phyloP scores from a whole-genome alignment of 1,140 invertebrate genomes.

The Sipha flava region DNA sequence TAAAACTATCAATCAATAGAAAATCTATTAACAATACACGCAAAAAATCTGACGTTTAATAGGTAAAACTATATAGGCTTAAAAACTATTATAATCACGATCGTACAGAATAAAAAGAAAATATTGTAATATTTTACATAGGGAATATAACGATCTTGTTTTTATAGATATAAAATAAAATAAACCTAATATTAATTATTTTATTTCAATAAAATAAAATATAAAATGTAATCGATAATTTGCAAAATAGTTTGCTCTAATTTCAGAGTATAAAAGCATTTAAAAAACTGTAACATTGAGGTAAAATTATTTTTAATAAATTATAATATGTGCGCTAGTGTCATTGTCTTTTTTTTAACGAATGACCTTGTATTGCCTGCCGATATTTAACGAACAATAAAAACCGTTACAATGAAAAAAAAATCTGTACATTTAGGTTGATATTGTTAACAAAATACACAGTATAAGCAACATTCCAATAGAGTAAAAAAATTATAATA shows the following conservation, averaged over 20 bases:
- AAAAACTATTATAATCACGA: no score
- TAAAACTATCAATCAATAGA: no score
- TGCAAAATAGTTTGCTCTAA: not conserved
- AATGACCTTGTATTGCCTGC: not conserved
- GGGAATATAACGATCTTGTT: no score
- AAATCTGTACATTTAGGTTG: not conserved
- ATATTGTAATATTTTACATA: no score
- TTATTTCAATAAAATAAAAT: no score
- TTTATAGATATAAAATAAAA: no score
- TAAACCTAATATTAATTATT: no score
- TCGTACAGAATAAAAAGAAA: no score
- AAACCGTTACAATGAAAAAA: not conserved
- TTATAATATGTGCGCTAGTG: not conserved
- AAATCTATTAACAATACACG: not conserved
- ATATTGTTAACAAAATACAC: not conserved
- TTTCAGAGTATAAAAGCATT: not conserved
- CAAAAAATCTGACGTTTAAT: no score
- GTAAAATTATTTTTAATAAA: not conserved
- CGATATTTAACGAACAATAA: not conserved
- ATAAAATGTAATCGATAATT: no score
- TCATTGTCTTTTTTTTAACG: not conserved
- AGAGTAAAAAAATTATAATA: not conserved
- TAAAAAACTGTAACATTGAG: not conserved
- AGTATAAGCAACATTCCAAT: not conserved
- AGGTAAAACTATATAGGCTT: no score